Conservation (phyloP, 2,888 invertebrate genomes). For the Seladonia tumulorum region DNA sequence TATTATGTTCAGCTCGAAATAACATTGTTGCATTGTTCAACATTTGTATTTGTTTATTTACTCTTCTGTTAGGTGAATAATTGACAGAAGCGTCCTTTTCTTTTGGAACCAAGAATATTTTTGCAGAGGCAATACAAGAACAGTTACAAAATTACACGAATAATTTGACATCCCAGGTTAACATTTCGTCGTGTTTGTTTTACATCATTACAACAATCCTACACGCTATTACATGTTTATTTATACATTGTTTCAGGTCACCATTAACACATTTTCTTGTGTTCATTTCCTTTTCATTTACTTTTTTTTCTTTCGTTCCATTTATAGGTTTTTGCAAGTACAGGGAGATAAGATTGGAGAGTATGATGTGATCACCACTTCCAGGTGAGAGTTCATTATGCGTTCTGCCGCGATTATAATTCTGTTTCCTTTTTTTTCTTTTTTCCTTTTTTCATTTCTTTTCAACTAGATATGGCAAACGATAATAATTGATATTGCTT, state of each 20-base stretch:
- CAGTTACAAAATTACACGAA: no score
- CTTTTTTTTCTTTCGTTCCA: conserved; percentile 79
- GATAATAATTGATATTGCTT: conserved; percentile 51
- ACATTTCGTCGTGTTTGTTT: conserved; percentile 5
- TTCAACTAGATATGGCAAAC: background rate
- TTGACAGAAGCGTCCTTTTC: background rate
- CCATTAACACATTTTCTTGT: conserved; percentile 50
- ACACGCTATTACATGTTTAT: conserved; percentile 14
- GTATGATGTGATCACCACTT: conserved; percentile 83
- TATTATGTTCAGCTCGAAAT: background rate
- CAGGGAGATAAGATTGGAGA: conserved; percentile 82
- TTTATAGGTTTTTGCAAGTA: conserved; percentile 82
- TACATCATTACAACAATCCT: background rate
- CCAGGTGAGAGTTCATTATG: conserved; percentile 81
- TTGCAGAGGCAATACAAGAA: conserved; percentile 58
- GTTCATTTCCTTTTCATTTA: conserved; percentile 70
- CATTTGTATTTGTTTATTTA: conserved; percentile 10
- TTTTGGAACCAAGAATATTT: conserved; percentile 28
- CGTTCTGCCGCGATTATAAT: conserved; percentile 47
- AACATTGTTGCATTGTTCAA: conserved; percentile 20
- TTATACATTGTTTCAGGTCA: conserved; percentile 36
- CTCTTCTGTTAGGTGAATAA: conserved; percentile 11
- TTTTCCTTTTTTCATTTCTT: background rate
- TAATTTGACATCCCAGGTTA: background rate
- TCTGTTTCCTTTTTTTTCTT: background rate